These are phyloP conservation scores for Pandemis corylana DNA, from an alignment of 2,888 invertebrate genomes.

Conservation along the genomic window DNA sequence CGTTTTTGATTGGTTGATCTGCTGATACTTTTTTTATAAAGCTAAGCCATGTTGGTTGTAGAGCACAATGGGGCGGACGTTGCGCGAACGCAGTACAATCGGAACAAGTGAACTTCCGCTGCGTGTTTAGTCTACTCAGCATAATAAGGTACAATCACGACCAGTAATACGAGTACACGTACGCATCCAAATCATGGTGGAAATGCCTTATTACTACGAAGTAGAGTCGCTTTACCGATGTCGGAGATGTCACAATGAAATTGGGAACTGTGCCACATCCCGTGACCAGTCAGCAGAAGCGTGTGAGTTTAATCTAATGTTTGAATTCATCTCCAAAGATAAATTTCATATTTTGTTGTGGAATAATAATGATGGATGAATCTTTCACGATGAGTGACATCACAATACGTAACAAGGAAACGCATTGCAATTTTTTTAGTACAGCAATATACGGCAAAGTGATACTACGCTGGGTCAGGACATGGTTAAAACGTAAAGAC, in stretches of 20 bases:
- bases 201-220: not conserved
- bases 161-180: not conserved
- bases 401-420: too few species aligned
- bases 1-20: conserved; percentile 9
- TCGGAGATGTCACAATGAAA: not conserved
- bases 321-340: not conserved
- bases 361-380: too few species aligned
- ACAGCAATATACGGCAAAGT: too few species aligned
- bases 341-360: too few species aligned
- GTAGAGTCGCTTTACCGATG: not conserved
- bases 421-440: too few species aligned
- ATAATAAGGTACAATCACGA: conserved; percentile 27
- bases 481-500: not conserved
- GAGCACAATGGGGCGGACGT: conserved; percentile 74
- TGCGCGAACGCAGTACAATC: conserved; percentile 64
- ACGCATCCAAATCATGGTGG: not conserved
- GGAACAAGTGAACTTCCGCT: conserved; percentile 71
- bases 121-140: conserved; percentile 44
- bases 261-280: not conserved
- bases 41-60: conserved; percentile 48
- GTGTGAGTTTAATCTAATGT: not conserved
- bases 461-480: too few species aligned
- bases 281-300: not conserved
- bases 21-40: conserved; percentile 13
- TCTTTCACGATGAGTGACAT: too few species aligned